Conservation (phyloP, 1,140 invertebrate genomes). For the Orchesella cincta region DNA sequence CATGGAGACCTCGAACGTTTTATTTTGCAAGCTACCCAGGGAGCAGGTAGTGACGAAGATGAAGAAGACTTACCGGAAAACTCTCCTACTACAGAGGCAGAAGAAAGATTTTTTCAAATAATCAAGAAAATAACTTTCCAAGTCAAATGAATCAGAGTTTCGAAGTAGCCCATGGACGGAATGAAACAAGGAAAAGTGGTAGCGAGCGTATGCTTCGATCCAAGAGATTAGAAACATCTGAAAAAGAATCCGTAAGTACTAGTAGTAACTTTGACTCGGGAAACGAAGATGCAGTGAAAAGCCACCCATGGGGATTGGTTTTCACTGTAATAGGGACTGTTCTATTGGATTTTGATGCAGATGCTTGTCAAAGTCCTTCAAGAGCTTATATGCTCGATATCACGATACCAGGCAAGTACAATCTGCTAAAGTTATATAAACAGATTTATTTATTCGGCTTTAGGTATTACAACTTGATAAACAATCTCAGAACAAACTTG, state of each 20-base stretch:
- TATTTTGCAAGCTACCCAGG: neutral
- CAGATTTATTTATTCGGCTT: too few species aligned
- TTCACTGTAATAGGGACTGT: slow-evolving; percentile 92
- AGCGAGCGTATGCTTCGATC: neutral
- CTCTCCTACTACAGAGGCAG: too few species aligned
- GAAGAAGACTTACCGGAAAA: slow-evolving; percentile 7
- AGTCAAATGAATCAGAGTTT: neutral
- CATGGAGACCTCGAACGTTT: neutral
- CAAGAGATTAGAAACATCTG: slow-evolving; percentile 21
- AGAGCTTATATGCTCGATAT: slow-evolving; percentile 91
- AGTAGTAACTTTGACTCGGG: slow-evolving; percentile 3
- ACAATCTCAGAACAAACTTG: too few species aligned
- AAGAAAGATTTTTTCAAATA: neutral
- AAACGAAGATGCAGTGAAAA: slow-evolving; percentile 30
- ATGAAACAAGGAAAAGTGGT: too few species aligned
- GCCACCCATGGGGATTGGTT: slow-evolving; percentile 54
- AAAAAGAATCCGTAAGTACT: neutral
- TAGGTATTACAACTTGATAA: too few species aligned
- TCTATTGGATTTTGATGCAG: slow-evolving; percentile 90
- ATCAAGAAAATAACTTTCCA: neutral
- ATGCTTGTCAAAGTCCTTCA: slow-evolving; percentile 91
- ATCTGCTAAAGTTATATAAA: too few species aligned
- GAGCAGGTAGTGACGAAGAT: neutral
- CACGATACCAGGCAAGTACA: slow-evolving; percentile 73
- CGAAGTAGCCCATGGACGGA: too few species aligned